Evolutionary conservation across 2,113 vertebrate genomes (phyloP), one percentile per base, ranked within the genome.

Genomic region (Marcusenius ussheri): DNA sequence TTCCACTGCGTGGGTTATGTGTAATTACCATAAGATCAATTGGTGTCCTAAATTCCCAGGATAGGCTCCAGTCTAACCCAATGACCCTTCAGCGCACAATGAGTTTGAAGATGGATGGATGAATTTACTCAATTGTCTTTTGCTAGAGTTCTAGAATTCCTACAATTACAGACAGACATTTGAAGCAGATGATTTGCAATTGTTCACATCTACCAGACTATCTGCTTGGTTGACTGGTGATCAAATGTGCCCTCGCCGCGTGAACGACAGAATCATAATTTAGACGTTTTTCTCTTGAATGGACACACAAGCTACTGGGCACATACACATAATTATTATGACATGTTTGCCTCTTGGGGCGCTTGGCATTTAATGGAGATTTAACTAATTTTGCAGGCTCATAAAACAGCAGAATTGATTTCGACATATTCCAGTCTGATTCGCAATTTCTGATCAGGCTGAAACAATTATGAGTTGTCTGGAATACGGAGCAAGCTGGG

Each of bases 271-370:
- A 66, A 89, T 47, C 88, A 49, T 70, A 88, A 46, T 88, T 47
- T 27, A 70, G 88, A 62, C 21, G 13, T 88, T 56, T 46, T 70
- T 70, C 85, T 70, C n/a, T 88, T 88, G 88, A 70, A 47, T 88
- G 56, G 39, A 46, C 39, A 70, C 19, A 88, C 35, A 62, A 84
- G 21, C 51, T 51, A 66, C 87, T 56, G 53, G 21, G 24, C 87
- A 42, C 51, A 88, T 66, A 35, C 51, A 70, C n/a, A 15, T 88
- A 66, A 58, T 84, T 84, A 88, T 58, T 11, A 66, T 42, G n/a
- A 66, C 39, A 88, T 50, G 49, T 51, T n/a, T 56, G 51, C 86
- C 49, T 53, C 15, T 39, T 21, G 62, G 62, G 62, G 53, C 6
- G 13, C 51, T 88, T 53, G 87, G 39, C 87, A 35, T 42, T 88